Conservation (phyloP, 2,888 invertebrate species). For the Ecdyonurus torrentis region DNA sequence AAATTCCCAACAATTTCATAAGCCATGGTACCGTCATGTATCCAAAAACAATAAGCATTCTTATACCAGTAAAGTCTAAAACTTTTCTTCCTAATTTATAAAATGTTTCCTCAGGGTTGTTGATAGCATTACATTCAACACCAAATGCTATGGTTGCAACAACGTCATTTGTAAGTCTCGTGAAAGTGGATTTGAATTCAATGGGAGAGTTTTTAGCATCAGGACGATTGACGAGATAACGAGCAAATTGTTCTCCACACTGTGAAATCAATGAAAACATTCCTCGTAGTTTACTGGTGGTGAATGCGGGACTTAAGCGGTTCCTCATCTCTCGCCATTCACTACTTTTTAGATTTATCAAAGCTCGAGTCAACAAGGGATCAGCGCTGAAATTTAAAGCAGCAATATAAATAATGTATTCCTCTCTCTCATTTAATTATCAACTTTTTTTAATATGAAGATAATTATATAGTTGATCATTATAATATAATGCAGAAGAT, state of each 20-base stretch:
- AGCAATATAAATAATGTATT: too few relatives aligned
- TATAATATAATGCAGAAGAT: too few relatives aligned
- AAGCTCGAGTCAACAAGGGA: neutral
- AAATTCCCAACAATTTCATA: neutral
- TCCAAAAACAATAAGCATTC: neutral
- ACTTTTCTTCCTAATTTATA: conserved; percentile 6
- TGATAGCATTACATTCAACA: conserved; percentile 8
- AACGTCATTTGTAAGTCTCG: conserved; percentile 10
- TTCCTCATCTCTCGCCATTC: conserved; percentile 45
- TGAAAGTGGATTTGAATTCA: conserved; percentile 9
- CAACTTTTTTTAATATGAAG: too few relatives aligned
- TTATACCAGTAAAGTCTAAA: conserved; percentile 6
- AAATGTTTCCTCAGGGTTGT: conserved; percentile 6
- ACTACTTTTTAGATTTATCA: conserved; percentile 23
- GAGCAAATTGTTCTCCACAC: conserved; percentile 29
- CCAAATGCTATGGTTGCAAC: conserved; percentile 9
- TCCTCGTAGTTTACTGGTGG: conserved; percentile 45
- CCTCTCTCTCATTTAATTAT: too few relatives aligned
- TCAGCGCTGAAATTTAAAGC: neutral
- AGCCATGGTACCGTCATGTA: conserved; percentile 2
- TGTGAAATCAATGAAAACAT: conserved; percentile 42
- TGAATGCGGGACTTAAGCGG: conserved; percentile 47
- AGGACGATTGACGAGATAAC: neutral
- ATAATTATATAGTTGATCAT: too few relatives aligned
- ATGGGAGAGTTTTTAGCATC: conserved; percentile 5